Conservation (phyloP, 2,113 vertebrate genomes). For the Nanorana parkeri region DNA sequence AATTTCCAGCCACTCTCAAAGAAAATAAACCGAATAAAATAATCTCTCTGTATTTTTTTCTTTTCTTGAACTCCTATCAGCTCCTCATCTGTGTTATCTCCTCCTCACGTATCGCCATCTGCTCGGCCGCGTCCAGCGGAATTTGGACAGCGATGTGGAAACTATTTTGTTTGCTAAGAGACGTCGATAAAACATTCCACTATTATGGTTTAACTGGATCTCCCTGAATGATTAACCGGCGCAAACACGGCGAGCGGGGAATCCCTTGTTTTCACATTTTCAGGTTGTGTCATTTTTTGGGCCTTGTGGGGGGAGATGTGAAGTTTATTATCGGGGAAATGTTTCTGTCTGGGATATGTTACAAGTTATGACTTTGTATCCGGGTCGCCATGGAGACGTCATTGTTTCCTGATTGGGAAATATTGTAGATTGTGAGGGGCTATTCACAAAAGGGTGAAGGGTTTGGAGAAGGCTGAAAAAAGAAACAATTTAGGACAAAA, state of each 20-base stretch:
- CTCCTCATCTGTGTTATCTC: slow-evolving; percentile 9
- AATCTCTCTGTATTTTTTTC: no score
- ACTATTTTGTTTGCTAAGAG: slow-evolving; percentile 47
- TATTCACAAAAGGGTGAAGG: no score
- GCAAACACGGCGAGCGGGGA: slow-evolving; percentile 74
- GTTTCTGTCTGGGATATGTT: slow-evolving; percentile 14
- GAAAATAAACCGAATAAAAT: no score
- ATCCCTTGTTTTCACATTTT: slow-evolving; percentile 67
- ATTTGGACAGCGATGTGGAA: slow-evolving; percentile 37
- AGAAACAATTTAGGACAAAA: no score
- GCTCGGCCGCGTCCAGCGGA: slow-evolving; percentile 24
- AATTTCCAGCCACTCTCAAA: no score
- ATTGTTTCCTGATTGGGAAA: slow-evolving; percentile 9
- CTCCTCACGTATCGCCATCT: slow-evolving; percentile 15
- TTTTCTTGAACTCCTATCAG: neutral
- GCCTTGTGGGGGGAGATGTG: slow-evolving; percentile 75
- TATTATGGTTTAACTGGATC: slow-evolving; percentile 4
- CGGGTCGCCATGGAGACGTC: slow-evolving; percentile 1
- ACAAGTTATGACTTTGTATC: neutral
- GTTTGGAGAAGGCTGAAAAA: no score
- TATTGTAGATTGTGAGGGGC: slow-evolving; percentile 25
- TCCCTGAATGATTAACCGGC: slow-evolving; percentile 48
- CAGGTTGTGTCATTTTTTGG: neutral
- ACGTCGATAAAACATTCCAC: slow-evolving; percentile 23
- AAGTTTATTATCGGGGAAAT: slow-evolving; percentile 70